Evolutionary conservation across 2,888 invertebrate genomes (phyloP), one percentile per base, ranked within the genome.

Genomic region (Carcina quercana): DNA sequence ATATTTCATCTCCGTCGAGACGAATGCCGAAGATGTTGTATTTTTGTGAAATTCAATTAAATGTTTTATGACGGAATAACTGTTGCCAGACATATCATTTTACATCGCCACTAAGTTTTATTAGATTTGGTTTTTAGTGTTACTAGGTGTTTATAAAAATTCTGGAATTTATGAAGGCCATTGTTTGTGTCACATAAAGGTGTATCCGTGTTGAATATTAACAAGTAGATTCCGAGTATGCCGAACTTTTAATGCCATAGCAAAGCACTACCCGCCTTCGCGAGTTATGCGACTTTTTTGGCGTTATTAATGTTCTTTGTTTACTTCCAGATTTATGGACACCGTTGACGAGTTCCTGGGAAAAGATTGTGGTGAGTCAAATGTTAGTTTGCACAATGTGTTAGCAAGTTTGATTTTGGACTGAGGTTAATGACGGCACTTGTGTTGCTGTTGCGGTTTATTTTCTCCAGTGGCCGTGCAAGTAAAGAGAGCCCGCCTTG

Each of bases 1-100:
- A 80, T 83, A 83, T 75, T 78, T 83, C 82, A 83, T 79, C 55
- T 65, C 40, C 47, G 49, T 50, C 51, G 56, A 64, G 79, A 73
- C 70, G 61, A 71, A 59, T 24, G 62, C 66, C 64, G 59, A 67
- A 62, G 70, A 70, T 72, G 71, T 66, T 58, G 60, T 64, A 67
- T 69, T 80, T 20, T 79, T 61, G 73, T 73, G 54, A 78, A 79
- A 78, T 78, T 76, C 67, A 72, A 79, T 79, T 75, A 73, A 74
- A 78, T 70, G 50, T 76, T 78, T 75, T 70, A 72, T 66, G 48
- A 59, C 44, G 42, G 59, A 64, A 66, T 69, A 67, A 68, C 71
- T 60, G 67, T 67, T 60, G 59, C 55, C n/a, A n/a, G 59, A 54
- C 58, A 66, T 70, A 73, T 78, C 69, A 59, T 50, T 68, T 76